A percentile compares a stretch with the other conserved stretches of the same genome.
phyloP scores from a whole-genome alignment of 2,888 invertebrate species.

The Furcula furcula region DNA sequence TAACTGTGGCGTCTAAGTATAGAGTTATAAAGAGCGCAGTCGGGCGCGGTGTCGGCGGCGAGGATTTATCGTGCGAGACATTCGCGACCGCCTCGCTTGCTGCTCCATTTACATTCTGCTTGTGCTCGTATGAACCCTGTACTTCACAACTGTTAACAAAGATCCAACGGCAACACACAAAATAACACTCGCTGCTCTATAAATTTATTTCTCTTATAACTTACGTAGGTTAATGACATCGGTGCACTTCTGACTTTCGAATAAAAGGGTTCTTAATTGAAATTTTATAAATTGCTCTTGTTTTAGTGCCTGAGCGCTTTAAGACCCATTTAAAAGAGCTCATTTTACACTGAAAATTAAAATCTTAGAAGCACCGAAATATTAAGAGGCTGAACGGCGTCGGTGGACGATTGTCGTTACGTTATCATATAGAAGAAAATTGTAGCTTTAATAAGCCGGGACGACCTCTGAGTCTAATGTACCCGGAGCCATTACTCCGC shows the following conservation, averaged over 20 bases:
- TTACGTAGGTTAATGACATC: constrained; percentile 22
- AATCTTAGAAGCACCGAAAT: constrained; percentile 14
- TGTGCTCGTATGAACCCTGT: constrained; percentile 28
- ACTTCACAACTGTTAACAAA: constrained; percentile 23
- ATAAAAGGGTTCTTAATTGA: constrained; percentile 24
- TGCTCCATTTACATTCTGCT: constrained; percentile 42
- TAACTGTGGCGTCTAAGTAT: constrained; percentile 32
- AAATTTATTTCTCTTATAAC: constrained; percentile 23
- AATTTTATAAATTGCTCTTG: constrained; percentile 29
- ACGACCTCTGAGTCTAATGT: constrained; percentile 58
- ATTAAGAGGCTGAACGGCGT: constrained; percentile 20
- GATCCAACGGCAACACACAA: constrained; percentile 12
- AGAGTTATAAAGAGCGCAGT: constrained; percentile 35
- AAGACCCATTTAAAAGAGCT: neutral
- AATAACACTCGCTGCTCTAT: constrained; percentile 15
- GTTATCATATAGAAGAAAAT: constrained; percentile 40
- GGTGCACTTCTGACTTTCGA: constrained; percentile 18
- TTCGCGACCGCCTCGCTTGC: constrained; percentile 24
- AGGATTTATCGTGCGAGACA: constrained; percentile 41
- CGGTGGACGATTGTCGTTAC: constrained; percentile 27
- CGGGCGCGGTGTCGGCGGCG: constrained; percentile 30
- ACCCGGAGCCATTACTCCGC: constrained; percentile 56
- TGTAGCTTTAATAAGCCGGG: constrained; percentile 48
- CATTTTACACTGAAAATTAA: constrained; percentile 15
- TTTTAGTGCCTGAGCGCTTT: constrained; percentile 5